Evolutionary conservation across 2,888 invertebrate genomes (phyloP).

Genomic region (Acleris holmiana): DNA sequence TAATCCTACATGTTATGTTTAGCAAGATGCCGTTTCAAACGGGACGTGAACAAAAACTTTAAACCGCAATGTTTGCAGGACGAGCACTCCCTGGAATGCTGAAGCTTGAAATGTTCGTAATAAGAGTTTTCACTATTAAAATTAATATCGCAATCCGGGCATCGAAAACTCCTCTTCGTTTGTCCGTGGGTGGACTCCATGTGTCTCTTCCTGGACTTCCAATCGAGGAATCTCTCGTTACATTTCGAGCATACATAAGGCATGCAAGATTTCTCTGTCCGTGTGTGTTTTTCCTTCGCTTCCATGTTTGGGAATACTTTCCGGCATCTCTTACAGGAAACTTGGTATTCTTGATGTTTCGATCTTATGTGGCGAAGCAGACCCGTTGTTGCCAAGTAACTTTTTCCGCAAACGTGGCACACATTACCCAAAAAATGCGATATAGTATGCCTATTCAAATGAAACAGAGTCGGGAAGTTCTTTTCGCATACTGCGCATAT

Average conservation of each 20-base stretch:
- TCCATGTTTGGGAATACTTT: slow-evolving; percentile 73
- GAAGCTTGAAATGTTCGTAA: slow-evolving; percentile 70
- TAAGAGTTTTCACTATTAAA: slow-evolving; percentile 64
- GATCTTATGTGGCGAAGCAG: slow-evolving; percentile 66
- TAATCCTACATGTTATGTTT: slow-evolving; percentile 56
- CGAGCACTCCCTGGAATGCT: slow-evolving; percentile 69
- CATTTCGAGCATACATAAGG: slow-evolving; percentile 72
- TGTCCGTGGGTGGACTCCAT: slow-evolving; percentile 69
- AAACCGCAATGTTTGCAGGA: slow-evolving; percentile 72
- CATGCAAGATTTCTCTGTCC: slow-evolving; percentile 71
- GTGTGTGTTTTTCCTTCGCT: slow-evolving; percentile 68
- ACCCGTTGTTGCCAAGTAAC: slow-evolving; percentile 71
- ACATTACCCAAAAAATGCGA: slow-evolving; percentile 73
- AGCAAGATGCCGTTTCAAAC: slow-evolving; percentile 67
- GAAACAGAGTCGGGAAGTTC: slow-evolving; percentile 65
- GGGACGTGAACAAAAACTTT: slow-evolving; percentile 66
- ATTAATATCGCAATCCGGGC: slow-evolving; percentile 66
- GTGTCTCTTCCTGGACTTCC: slow-evolving; percentile 65
- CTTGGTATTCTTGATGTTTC: slow-evolving; percentile 71
- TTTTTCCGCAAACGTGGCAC: slow-evolving; percentile 73
- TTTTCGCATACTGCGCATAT: slow-evolving; percentile 70
- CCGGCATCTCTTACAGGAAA: slow-evolving; percentile 65
- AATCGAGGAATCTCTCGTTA: slow-evolving; percentile 67
- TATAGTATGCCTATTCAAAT: slow-evolving; percentile 71
- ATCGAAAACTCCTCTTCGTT: slow-evolving; percentile 57